These are phyloP conservation scores for Cylindroiulus punctatus DNA, from an alignment of 2,888 invertebrate genomes.

Conservation along the genomic window DNA sequence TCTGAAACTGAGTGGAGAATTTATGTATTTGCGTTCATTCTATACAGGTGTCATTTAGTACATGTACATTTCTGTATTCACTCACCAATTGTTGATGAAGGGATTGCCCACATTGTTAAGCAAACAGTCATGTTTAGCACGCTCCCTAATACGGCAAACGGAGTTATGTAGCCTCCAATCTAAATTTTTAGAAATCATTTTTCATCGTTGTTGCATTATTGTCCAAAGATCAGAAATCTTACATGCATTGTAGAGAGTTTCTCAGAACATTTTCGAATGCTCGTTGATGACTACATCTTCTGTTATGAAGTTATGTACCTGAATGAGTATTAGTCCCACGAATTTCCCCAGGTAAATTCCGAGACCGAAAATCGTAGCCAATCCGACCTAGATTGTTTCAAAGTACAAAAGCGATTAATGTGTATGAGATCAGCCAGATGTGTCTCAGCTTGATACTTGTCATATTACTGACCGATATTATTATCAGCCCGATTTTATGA, in stretches of 20 bases:
- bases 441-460: neutral
- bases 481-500: neutral
- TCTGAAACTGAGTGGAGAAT: neutral
- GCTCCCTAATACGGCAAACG: constrained; percentile 12
- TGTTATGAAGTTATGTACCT: neutral
- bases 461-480: neutral
- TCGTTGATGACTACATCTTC: too few species aligned
- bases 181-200: neutral
- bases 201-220: too few species aligned
- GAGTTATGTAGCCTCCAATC: constrained; percentile 19
- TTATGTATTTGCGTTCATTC: too few species aligned
- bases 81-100: neutral
- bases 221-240: too few species aligned
- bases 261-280: too few species aligned
- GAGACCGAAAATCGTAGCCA: constrained; percentile 14
- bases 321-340: neutral
- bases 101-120: neutral
- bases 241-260: too few species aligned
- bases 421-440: neutral
- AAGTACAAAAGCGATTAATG: neutral
- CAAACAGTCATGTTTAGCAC: constrained; percentile 32
- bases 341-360: constrained; percentile 31
- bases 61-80: neutral
- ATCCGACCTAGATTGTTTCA: neutral
- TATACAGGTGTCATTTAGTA: too few species aligned